These are phyloP conservation scores for Anguilla obscura DNA, from an alignment of 2,797 vertebrate species.

Conservation along the genomic window DNA sequence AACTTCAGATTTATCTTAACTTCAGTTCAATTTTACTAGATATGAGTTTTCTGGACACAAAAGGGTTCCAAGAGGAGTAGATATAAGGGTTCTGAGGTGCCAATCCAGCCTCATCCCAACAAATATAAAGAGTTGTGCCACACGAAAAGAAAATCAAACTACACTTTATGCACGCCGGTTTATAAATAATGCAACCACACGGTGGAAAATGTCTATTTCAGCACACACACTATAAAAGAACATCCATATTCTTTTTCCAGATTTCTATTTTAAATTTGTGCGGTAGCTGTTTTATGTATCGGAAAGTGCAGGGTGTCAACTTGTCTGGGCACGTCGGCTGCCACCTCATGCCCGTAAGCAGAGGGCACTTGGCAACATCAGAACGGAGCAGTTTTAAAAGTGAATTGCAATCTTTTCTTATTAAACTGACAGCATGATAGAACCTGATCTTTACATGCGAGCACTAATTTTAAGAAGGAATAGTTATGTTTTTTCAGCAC, in stretches of 20 bases:
- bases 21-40: neutral
- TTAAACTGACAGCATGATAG: neutral
- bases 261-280: neutral
- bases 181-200: neutral
- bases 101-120: neutral
- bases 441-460: neutral
- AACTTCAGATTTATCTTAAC: neutral
- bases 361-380: neutral
- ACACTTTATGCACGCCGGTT: neutral
- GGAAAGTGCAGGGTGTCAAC: neutral
- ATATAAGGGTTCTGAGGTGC: neutral
- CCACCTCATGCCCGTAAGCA: neutral
- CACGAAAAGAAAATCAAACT: neutral
- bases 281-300: neutral
- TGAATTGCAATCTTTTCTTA: neutral
- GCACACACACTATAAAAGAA: neutral
- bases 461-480: no score
- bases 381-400: neutral
- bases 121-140: neutral
- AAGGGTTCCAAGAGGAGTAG: no score
- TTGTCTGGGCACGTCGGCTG: neutral
- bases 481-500: no score
- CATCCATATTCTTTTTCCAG: neutral
- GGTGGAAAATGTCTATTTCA: neutral
- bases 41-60: no score